Evolutionary conservation across 2,888 invertebrate species (phyloP).

Genomic region (Agriotes lineatus): DNA sequence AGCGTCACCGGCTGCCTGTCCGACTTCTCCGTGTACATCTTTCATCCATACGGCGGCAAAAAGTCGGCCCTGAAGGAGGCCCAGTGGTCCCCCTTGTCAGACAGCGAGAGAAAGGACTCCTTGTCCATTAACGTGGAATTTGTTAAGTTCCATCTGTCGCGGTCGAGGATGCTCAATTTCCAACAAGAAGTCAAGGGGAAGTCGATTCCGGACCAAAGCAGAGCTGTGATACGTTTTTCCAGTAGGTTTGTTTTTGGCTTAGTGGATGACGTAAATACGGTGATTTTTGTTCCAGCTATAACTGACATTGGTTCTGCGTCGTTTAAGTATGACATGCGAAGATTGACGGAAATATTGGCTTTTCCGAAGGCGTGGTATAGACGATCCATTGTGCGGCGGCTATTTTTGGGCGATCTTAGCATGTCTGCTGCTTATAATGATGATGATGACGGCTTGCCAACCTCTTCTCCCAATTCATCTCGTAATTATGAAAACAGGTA

Average conservation of each 20-base stretch:
- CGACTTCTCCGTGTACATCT: slow-evolving; percentile 97
- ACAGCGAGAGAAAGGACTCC: slow-evolving; percentile 94
- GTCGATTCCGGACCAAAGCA: slow-evolving; percentile 74
- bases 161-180: slow-evolving; percentile 90
- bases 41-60: slow-evolving; percentile 96
- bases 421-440: slow-evolving; percentile 64
- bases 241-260: slow-evolving; percentile 70
- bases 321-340: slow-evolving; percentile 98
- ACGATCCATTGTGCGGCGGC: slow-evolving; percentile 89
- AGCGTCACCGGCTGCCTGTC: slow-evolving; percentile 97
- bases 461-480: slow-evolving; percentile 42
- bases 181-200: slow-evolving; percentile 70
- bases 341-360: slow-evolving; percentile 95
- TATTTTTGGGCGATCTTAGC: slow-evolving; percentile 94
- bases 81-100: slow-evolving; percentile 88
- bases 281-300: slow-evolving; percentile 74
- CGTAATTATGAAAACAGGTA: slow-evolving; percentile 44
- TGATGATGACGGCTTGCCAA: slow-evolving; percentile 54
- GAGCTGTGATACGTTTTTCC: slow-evolving; percentile 92
- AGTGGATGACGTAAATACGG: neutral
- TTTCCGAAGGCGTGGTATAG: slow-evolving; percentile 99
- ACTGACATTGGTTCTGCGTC: slow-evolving; percentile 96
- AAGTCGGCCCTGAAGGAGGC: slow-evolving; percentile 84
- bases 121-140: slow-evolving; percentile 97
- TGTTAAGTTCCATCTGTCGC: slow-evolving; percentile 93